These are phyloP conservation scores for Sesia bembeciformis DNA, from an alignment of 2,888 invertebrate species.

Conservation along the genomic window DNA sequence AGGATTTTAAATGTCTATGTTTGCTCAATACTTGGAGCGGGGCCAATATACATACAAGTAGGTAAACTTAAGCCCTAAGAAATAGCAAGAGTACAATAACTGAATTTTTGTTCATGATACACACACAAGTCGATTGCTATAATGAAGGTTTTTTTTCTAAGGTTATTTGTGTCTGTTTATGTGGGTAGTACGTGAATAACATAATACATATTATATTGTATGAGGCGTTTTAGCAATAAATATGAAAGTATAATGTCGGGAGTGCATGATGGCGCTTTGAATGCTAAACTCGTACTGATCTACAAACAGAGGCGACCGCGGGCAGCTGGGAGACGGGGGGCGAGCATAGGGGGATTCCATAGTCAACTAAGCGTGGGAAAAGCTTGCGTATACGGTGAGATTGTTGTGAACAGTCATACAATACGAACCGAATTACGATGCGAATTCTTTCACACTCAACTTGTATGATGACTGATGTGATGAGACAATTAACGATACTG, in stretches of 20 bases:
- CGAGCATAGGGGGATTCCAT: constrained; percentile 33
- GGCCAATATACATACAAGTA: constrained; percentile 8
- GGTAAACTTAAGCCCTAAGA: neutral
- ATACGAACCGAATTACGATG: constrained; percentile 19
- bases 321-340: constrained; percentile 15
- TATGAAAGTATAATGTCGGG: constrained; percentile 65
- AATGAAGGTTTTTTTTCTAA: too few species aligned
- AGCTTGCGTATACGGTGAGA: constrained; percentile 41
- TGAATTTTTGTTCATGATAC: too few species aligned
- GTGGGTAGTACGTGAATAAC: too few species aligned
- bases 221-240: constrained; percentile 62
- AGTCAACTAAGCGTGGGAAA: constrained; percentile 61
- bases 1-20: constrained; percentile 7
- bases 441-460: constrained; percentile 34
- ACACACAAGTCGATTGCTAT: too few species aligned
- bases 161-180: too few species aligned
- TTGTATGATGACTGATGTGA: neutral
- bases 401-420: constrained; percentile 18
- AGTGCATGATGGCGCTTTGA: constrained; percentile 61
- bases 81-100: neutral
- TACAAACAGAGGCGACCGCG: constrained; percentile 45
- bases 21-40: constrained; percentile 15
- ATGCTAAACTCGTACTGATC: constrained; percentile 67
- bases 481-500: neutral
- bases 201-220: constrained; percentile 9